Conservation (phyloP, 2,797 vertebrate genomes). For the Mus caroli region DNA sequence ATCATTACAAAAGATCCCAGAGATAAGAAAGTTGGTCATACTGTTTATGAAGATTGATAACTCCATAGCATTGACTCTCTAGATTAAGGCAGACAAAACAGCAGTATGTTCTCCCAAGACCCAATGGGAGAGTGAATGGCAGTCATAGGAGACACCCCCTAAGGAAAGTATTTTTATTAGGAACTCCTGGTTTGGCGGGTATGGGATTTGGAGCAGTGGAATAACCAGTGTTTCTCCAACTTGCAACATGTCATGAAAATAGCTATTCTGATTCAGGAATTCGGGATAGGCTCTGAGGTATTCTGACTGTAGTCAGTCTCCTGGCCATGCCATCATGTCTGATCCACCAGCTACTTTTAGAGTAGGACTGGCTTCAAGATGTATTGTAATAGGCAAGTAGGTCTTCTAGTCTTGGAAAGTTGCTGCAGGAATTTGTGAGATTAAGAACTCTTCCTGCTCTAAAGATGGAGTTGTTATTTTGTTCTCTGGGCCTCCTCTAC, state of each 20-base stretch:
- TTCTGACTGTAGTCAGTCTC: neutral
- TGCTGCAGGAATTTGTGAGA: no score
- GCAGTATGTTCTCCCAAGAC: neutral
- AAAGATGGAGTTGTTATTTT: neutral
- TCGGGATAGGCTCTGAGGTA: neutral
- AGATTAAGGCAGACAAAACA: neutral
- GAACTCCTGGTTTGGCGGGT: neutral
- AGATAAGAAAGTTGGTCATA: neutral
- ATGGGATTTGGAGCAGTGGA: neutral
- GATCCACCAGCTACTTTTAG: neutral
- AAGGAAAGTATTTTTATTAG: neutral
- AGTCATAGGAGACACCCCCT: neutral
- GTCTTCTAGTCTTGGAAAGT: neutral
- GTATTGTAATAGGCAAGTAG: neutral
- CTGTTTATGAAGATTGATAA: neutral
- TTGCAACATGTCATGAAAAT: conserved; percentile 25
- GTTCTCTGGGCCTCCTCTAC: neutral
- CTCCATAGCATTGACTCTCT: neutral
- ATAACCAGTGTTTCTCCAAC: neutral
- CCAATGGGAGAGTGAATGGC: neutral
- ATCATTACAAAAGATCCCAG: neutral
- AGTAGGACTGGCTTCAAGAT: neutral
- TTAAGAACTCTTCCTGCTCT: neutral
- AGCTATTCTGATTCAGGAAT: neutral
- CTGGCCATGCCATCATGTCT: neutral